Evolutionary conservation across 35 echinoderm and acorn worm species (phyloP).

Genomic region (Heliocidaris erythrogramma): DNA sequence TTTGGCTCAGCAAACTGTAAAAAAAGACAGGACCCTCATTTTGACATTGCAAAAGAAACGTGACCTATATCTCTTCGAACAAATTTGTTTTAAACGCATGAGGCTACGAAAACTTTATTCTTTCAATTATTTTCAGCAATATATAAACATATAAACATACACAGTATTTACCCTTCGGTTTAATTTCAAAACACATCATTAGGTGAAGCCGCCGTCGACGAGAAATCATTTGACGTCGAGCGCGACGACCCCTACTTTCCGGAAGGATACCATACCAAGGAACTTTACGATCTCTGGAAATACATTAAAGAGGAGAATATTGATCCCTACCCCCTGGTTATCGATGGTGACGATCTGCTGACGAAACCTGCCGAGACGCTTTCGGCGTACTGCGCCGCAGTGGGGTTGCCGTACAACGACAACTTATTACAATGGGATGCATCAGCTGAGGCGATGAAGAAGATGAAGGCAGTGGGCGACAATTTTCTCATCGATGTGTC

Average conservation of each 20-base stretch:
- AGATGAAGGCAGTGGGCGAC: neutral
- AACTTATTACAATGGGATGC: neutral
- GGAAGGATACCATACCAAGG: neutral
- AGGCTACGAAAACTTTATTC: no score
- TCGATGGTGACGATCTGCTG: constrained; percentile 17
- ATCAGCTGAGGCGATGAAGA: neutral
- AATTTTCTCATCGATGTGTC: neutral
- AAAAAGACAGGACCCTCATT: no score
- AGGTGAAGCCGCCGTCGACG: neutral
- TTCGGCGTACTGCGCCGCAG: neutral
- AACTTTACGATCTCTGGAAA: constrained; percentile 38
- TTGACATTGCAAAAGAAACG: no score
- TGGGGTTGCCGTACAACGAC: constrained; percentile 19
- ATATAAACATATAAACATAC: no score
- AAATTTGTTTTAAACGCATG: no score
- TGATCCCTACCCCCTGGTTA: neutral
- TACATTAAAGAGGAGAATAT: constrained; percentile 18
- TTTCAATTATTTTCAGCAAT: no score
- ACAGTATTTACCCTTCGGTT: no score
- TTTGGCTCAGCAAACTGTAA: no score
- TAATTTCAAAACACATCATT: no score
- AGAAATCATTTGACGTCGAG: constrained; percentile 10
- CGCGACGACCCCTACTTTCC: constrained; percentile 17
- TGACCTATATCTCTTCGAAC: no score
- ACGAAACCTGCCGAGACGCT: neutral